phyloP scores from a whole-genome alignment of 2,113 vertebrate genomes.

The Thymallus thymallus region DNA sequence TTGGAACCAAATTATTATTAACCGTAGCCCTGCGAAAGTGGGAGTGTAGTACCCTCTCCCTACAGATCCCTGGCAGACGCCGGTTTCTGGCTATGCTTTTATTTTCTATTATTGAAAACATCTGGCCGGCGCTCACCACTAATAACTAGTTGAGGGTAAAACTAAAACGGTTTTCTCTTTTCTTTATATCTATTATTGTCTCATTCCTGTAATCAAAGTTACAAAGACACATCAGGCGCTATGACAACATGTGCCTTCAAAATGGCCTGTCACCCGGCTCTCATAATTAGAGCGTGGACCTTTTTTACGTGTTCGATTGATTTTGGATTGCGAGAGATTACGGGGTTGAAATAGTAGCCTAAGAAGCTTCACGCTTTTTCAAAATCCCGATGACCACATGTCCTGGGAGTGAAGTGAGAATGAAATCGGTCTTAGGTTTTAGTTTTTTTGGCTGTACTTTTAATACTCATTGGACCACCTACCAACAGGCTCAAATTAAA shows the following conservation, averaged over 20 bases:
- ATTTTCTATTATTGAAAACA: conserved; percentile 76
- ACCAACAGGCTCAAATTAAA: conserved; percentile 59
- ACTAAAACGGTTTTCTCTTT: conserved; percentile 63
- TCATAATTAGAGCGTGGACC: conserved; percentile 66
- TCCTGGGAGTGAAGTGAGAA: conserved; percentile 53
- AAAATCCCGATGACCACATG: conserved; percentile 64
- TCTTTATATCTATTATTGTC: conserved; percentile 71
- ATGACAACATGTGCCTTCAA: conserved; percentile 54
- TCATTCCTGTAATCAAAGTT: conserved; percentile 70
- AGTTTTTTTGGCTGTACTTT: conserved; percentile 37
- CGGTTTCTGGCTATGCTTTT: conserved; percentile 60
- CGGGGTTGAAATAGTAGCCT: conserved; percentile 1
- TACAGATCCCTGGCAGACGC: conserved; percentile 63
- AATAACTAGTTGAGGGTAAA: conserved; percentile 75
- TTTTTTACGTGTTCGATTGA: conserved; percentile 49
- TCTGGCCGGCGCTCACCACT: conserved; percentile 70
- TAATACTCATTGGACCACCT: conserved; percentile 70
- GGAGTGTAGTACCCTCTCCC: conserved; percentile 54
- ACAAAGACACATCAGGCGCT: conserved; percentile 35
- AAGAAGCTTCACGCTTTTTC: conserved; percentile 36
- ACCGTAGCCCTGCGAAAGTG: conserved; percentile 52
- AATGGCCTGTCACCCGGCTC: conserved; percentile 53
- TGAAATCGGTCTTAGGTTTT: conserved; percentile 52
- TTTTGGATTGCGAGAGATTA: conserved; percentile 41
- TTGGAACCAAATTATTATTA: conserved; percentile 22